Conservation (phyloP, 2,888 invertebrate genomes). For the Thumatha senex region DNA sequence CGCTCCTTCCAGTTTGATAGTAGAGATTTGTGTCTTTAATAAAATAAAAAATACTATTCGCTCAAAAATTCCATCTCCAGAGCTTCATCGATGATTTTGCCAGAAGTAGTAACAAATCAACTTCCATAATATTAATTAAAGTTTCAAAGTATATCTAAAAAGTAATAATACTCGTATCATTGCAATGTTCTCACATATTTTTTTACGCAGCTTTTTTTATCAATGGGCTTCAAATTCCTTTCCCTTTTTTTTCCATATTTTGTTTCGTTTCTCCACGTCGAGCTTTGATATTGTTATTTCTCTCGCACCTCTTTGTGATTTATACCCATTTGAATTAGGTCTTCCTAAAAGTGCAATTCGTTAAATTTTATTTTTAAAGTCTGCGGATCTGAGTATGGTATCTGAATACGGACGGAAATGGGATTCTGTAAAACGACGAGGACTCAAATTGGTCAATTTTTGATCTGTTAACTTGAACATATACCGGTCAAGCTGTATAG, state of each 20-base stretch:
- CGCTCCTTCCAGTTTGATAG: neutral
- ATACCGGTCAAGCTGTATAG: slow-evolving; percentile 60
- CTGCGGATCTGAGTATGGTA: slow-evolving; percentile 70
- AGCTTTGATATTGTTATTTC: slow-evolving; percentile 49
- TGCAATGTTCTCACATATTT: slow-evolving; percentile 16
- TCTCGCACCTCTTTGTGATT: slow-evolving; percentile 70
- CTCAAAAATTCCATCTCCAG: too few species aligned
- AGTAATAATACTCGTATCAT: slow-evolving; percentile 5
- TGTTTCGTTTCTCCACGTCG: slow-evolving; percentile 53
- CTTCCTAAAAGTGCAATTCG: slow-evolving; percentile 66
- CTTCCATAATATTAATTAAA: too few species aligned
- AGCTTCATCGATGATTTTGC: too few species aligned
- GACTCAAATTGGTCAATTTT: slow-evolving; percentile 62
- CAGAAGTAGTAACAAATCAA: too few species aligned
- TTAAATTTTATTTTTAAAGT: slow-evolving; percentile 72
- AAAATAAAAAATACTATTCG: too few species aligned
- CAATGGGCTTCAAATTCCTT: slow-evolving; percentile 44
- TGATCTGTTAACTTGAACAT: slow-evolving; percentile 54
- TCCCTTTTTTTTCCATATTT: slow-evolving; percentile 52
- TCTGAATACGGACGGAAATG: slow-evolving; percentile 69
- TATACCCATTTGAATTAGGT: slow-evolving; percentile 57
- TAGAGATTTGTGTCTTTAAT: neutral
- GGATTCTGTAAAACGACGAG: slow-evolving; percentile 68
- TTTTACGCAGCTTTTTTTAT: slow-evolving; percentile 11
- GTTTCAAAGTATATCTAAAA: neutral